Evolutionary conservation across 2,888 invertebrate genomes (phyloP), one percentile per base, ranked within the genome.

Genomic region (Reticulitermes lucifugus): DNA sequence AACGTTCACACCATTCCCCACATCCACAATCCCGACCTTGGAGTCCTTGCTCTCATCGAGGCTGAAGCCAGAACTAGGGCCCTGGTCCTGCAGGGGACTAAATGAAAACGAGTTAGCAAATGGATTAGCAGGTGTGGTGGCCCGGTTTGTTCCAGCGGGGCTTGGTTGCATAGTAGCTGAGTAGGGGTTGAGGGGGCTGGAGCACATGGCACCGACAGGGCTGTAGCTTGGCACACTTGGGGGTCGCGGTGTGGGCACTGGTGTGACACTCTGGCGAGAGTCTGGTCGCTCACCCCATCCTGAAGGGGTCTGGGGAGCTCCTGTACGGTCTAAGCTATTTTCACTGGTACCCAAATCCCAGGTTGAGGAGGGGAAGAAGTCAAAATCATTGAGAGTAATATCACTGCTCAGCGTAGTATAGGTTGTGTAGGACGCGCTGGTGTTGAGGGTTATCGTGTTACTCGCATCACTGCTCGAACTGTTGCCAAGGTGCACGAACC

Each of bases 321-420:
- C 81, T 25, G 80, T 60, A 60, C 83, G 85, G 60, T 84, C 85
- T 7, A 83, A 71, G 79, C 86, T 86, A 59, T 87, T 84, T 46
- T 86, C 87, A 10, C 83, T 82, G 65, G 88, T 89, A 18, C 86
- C 86, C 77, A 88, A 86, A 41, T 88, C 94, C 92, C 94, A 96
- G 85, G 95, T 93, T 89, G 94, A 93, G 89, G 93, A 92, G 88
- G 94, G 93, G 89, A 93, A 93, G 87, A 94, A 92, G 88, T 95
- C 95, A 89, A 95, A 93, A 88, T 95, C 95, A 90, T 87, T 88
- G 83, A 88, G 87, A 85, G 86, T 88, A 79, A 95, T 94, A 88
- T 95, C 95, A 88, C 91, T 88, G 85, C 89, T 88, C 84, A 90
- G 88, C 79, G 90, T 35, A 35, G 35, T 89, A 87, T 89, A 89